Conservation (phyloP, 1,140 invertebrate species). For the Tribolium madens region DNA sequence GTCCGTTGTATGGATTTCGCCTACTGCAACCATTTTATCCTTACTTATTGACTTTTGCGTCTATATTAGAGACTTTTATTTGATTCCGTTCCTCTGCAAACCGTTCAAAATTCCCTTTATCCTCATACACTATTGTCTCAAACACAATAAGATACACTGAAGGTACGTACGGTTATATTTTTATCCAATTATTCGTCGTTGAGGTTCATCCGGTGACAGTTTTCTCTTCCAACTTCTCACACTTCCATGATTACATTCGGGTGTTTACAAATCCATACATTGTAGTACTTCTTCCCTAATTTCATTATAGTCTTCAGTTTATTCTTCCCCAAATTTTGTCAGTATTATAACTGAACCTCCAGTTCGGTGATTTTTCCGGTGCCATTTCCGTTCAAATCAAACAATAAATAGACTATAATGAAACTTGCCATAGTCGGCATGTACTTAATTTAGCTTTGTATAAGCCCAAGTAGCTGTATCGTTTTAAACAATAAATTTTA, state of each 20-base stretch:
- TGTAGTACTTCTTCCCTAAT: background rate
- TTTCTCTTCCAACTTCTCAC: background rate
- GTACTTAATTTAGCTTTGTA: background rate
- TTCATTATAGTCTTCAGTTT: background rate
- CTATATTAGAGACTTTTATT: constrained; percentile 65
- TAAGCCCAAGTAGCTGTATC: background rate
- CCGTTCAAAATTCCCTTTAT: constrained; percentile 66
- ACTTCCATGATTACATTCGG: background rate
- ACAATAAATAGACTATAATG: constrained; percentile 8
- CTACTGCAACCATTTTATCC: constrained; percentile 63
- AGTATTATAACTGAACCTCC: background rate
- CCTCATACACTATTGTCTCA: constrained; percentile 64
- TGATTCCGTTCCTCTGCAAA: constrained; percentile 64
- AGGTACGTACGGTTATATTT: constrained; percentile 54
- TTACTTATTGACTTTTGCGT: constrained; percentile 63
- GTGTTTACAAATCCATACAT: background rate
- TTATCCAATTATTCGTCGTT: background rate
- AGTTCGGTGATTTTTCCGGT: background rate
- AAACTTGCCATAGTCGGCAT: background rate
- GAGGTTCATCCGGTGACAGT: background rate
- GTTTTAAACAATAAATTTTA: constrained; percentile 12
- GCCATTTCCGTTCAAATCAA: background rate
- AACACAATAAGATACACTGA: constrained; percentile 60
- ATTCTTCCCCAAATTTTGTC: background rate
- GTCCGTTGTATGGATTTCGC: constrained; percentile 61